phyloP scores from a whole-genome alignment of 2,888 invertebrate genomes.

The Eupithecia pulchellata region DNA sequence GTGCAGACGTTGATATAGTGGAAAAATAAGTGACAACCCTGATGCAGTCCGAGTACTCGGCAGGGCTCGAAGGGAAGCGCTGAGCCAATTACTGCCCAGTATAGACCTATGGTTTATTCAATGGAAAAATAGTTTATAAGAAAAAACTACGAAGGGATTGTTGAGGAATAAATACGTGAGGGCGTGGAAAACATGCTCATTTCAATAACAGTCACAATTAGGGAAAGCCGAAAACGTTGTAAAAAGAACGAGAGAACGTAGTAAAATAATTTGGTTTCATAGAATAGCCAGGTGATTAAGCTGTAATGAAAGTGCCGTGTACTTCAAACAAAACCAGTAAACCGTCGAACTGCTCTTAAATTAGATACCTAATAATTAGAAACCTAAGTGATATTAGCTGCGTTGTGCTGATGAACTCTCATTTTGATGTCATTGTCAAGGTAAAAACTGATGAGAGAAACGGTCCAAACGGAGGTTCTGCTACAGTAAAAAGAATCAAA shows the following conservation, averaged over 20 bases:
- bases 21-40: conserved; percentile 33
- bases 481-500: not conserved
- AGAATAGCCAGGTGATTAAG: not conserved
- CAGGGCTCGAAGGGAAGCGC: conserved; percentile 29
- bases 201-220: not conserved
- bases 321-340: conserved; percentile 20
- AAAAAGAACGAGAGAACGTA: not conserved
- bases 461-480: not conserved
- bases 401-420: conserved; percentile 20
- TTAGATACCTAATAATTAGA: no score
- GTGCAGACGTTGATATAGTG: not conserved
- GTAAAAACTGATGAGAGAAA: not conserved
- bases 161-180: not conserved
- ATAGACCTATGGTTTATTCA: conserved; percentile 44
- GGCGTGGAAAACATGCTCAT: not conserved
- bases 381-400: conserved; percentile 25
- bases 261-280: not conserved
- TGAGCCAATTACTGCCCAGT: conserved; percentile 39
- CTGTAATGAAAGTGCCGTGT: not conserved
- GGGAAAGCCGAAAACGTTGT: not conserved
- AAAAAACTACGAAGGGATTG: conserved; percentile 6
- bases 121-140: conserved; percentile 21
- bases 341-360: conserved; percentile 17
- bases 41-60: conserved; percentile 15
- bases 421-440: conserved; percentile 23